A percentile compares a stretch with the other conserved stretches of the same genome.
These are phyloP conservation scores for Pachydiplax longipennis DNA, from an alignment of 2,888 invertebrate genomes.

Conservation along the genomic window DNA sequence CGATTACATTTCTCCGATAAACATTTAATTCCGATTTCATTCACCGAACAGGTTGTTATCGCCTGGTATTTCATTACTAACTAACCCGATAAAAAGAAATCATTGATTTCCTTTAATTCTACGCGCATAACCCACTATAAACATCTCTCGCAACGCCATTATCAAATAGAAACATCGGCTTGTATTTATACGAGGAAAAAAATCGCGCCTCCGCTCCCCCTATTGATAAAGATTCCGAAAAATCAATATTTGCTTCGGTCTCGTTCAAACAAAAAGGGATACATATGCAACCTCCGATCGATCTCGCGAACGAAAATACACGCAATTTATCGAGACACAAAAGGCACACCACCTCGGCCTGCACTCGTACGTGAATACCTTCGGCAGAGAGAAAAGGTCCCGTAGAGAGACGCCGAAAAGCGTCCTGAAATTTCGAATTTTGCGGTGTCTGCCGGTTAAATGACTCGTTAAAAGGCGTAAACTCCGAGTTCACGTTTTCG, in stretches of 20 bases:
- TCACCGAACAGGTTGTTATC: too few relatives aligned
- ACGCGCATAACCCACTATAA: too few relatives aligned
- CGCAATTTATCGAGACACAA: neutral
- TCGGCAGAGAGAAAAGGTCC: neutral
- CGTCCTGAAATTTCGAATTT: neutral
- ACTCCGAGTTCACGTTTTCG: neutral
- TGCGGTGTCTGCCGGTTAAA: neutral
- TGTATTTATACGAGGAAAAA: too few relatives aligned
- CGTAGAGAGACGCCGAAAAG: neutral
- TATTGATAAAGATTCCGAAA: neutral
- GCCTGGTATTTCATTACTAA: too few relatives aligned
- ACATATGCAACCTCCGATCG: neutral
- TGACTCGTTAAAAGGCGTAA: neutral
- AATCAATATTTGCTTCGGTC: neutral
- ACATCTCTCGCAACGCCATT: too few relatives aligned
- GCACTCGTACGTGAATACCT: neutral
- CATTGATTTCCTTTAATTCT: too few relatives aligned
- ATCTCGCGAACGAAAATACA: neutral
- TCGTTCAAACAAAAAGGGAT: neutral
- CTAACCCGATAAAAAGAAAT: too few relatives aligned
- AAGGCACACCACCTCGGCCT: neutral
- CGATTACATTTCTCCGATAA: too few relatives aligned
- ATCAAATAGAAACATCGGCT: too few relatives aligned
- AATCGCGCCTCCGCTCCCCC: too few relatives aligned
- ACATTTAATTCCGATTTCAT: too few relatives aligned